Base-by-base conservation (phyloP, 2,113 vertebrate species). In the Pleuronectes platessa region DNA sequence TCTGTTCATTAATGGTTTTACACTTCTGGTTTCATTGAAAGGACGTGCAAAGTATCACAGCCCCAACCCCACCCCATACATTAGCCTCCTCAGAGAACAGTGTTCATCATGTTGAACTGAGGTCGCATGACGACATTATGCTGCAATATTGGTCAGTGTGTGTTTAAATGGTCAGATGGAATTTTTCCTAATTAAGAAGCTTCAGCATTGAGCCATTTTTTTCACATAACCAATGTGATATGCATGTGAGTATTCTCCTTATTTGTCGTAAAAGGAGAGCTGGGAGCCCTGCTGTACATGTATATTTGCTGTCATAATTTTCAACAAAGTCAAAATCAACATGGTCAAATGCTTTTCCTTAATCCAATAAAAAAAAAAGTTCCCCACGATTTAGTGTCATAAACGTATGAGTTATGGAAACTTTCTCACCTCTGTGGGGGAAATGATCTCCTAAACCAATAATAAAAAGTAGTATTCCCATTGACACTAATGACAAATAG, bases 1-100 rank as follows among this genome's bases (percentile, higher is more conserved):
- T 55, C 5, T n/a, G 20, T 60, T 81, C 20, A 37, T 59, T 42
- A 31, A 40, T 40, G 79, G 58, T 79, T 75, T 80, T 21, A 72
- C 78, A 76, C 68, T 74, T 64, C 23, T 0, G 17, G 4, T 67
- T 5, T 56, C 40, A 78, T 60, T 8, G 9, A 55, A 15, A 18
- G 15, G 4, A 18, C 2, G 15, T 4, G 17, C 17, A 18, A 49
- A 47, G 3, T 15, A 47, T 11, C 42, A 13, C 14, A 37, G 12
- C 42, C 14, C 45, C 45, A 31, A 15, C 14, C 45, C 15, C 45
- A 5, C 45, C 12, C 45, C 45, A 49, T 49, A 49, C 45, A 49
- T 49, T 7, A 49, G 69, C 17, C 68, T 68, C 11, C 4, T 53
- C 18, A 65, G 21, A 75, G 79, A 81, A 51, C 23, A 49, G 45